These are phyloP conservation scores for Entosphenus tridentatus DNA, from an alignment of 2,113 vertebrate species.

Conservation along the genomic window DNA sequence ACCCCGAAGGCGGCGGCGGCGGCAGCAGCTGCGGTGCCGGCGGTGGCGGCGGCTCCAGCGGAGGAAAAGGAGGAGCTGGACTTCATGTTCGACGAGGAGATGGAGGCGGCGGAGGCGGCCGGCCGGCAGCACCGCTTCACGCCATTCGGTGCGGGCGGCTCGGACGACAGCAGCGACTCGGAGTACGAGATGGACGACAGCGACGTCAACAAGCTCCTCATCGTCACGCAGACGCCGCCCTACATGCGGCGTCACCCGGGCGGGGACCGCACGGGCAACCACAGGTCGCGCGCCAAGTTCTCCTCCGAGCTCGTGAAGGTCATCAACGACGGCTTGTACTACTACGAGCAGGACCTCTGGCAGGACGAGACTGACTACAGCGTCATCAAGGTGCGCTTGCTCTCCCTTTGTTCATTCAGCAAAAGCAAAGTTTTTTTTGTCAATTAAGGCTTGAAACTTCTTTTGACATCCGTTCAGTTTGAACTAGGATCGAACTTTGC, in stretches of 20 bases:
- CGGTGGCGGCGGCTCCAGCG: constrained; percentile 13
- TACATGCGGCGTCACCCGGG: constrained; percentile 25
- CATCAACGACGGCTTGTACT: constrained; percentile 34
- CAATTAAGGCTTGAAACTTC: too few relatives aligned
- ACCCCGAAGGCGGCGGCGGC: constrained; percentile 12
- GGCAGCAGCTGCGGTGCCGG: constrained; percentile 10
- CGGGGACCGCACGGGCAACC: constrained; percentile 20
- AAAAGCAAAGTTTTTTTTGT: too few relatives aligned
- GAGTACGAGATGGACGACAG: constrained; percentile 38
- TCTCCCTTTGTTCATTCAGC: too few relatives aligned
- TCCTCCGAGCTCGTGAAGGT: constrained; percentile 30
- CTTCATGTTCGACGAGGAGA: constrained; percentile 45
- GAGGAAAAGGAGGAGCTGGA: constrained; percentile 57
- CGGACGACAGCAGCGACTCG: constrained; percentile 23
- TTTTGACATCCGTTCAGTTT: too few relatives aligned
- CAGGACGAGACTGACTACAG: constrained; percentile 17
- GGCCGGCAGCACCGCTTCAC: constrained; percentile 22
- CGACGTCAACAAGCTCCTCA: constrained; percentile 38
- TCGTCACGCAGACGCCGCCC: constrained; percentile 32
- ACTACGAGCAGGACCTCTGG: constrained; percentile 34
- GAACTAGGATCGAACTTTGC: too few relatives aligned
- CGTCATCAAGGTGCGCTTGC: constrained; percentile 20
- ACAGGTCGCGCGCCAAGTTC: constrained; percentile 21
- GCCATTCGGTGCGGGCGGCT: constrained; percentile 18
- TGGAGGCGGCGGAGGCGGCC: constrained; percentile 19